These are phyloP conservation scores for Campylomormyrus numenius DNA, from an alignment of 2,113 vertebrate species.

Conservation along the genomic window DNA sequence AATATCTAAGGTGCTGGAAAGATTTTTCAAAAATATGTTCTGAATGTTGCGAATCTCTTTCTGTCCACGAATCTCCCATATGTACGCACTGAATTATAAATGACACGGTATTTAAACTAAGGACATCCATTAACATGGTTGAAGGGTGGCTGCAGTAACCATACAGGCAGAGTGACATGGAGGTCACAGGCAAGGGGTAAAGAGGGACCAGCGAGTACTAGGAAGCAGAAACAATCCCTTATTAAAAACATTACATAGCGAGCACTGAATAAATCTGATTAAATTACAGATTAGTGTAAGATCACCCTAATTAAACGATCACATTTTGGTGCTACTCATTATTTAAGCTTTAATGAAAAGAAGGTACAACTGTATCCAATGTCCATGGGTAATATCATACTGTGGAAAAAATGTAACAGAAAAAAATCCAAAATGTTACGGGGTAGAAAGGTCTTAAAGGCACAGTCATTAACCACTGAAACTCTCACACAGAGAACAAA, in stretches of 20 bases:
- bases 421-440: not conserved
- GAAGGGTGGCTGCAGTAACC: conserved; percentile 28
- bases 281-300: not conserved
- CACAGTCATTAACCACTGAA: not conserved
- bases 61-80: not conserved
- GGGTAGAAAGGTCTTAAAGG: not conserved
- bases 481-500: not conserved
- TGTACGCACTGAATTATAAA: conserved; percentile 44
- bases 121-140: conserved; percentile 47
- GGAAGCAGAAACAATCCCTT: conserved; percentile 11
- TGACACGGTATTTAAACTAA: conserved; percentile 42
- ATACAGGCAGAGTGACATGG: conserved; percentile 23
- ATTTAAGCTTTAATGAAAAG: not conserved
- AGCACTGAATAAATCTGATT: not conserved
- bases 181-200: conserved; percentile 35
- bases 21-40: not conserved
- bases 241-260: not conserved
- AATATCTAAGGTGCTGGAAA: not conserved
- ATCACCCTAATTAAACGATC: not conserved
- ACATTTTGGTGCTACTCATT: not conserved
- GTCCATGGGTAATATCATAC: not conserved
- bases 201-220: not conserved
- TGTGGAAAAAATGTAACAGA: not conserved
- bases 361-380: not conserved
- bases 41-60: not conserved